Evolutionary conservation across 2,888 invertebrate species (phyloP), one percentile per base, ranked within the genome.

Genomic region (Neoascia interrupta): DNA sequence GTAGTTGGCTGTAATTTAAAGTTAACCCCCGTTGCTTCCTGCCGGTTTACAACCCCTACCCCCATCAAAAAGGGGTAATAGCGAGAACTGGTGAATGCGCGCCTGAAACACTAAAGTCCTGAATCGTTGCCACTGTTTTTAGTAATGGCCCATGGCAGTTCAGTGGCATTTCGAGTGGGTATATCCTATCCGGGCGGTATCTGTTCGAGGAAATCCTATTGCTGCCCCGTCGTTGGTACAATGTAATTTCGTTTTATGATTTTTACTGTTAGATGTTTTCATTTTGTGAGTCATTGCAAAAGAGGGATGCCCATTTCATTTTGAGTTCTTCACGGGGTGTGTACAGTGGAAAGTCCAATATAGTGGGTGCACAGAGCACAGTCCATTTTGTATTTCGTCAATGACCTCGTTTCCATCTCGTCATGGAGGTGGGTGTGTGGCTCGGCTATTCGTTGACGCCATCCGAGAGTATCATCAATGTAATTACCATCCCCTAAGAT

Each of bases 211-310:
- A 58, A 56, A 41, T 70, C 36, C 51, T 53, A 15, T 36, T 49
- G 26, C 13, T 43, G 6, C 11, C n/a, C n/a, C 19, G 45, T 34
- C 37, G 23, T 34, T 70, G 51, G 36, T 68, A 79, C 66, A 68
- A 68, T 61, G 79, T 79, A 79, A 79, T 79, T 79, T 73, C 49
- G 49, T 79, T 79, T 73, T 79, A 79, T 73, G 58, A 73, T 79
- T 79, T 73, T 68, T 61, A 72, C 76, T 54, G 66, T 54, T 73
- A 56, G 66, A 68, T 68, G 56, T 79, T 79, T 73, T 73, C 73
- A 73, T 61, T 66, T 51, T 54, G 72, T 61, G 73, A 79, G 60
- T 54, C 56, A 70, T 64, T 64, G 70, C 39, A 21, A 39, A 26
- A 13, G 64, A 43, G 49, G 23, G 58, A 28, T 49, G 58, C 47